Percentiles rank a stretch among this genome's conserved stretches.
phyloP scores from a whole-genome alignment of 2,113 vertebrate species.

The Nycticebus coucang region DNA sequence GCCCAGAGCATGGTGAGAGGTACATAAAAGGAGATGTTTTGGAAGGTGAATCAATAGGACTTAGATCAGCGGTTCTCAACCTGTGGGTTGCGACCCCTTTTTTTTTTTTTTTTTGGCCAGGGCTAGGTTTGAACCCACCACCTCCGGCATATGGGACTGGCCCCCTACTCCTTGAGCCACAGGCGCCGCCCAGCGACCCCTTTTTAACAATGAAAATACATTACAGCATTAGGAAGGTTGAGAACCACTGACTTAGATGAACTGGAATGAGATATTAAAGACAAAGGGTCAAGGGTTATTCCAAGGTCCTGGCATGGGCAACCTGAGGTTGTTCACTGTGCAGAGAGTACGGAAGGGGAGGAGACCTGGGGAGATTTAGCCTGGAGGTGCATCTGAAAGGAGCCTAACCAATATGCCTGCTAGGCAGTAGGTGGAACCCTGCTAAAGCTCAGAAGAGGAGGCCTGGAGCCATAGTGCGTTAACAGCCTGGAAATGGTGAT shows the following conservation, averaged over 20 bases:
- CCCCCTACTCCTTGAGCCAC: too few species aligned
- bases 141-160: too few species aligned
- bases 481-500: background rate
- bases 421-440: background rate
- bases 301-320: background rate
- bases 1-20: background rate
- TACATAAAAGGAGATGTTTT: background rate
- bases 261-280: background rate
- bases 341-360: background rate
- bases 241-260: background rate
- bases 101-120: too few species aligned
- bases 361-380: background rate
- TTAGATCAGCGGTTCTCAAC: background rate
- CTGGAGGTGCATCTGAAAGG: background rate
- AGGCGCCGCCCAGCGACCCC: too few species aligned
- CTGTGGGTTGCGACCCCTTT: too few species aligned
- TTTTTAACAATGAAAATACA: too few species aligned
- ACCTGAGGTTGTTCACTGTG: background rate
- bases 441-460: background rate
- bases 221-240: too few species aligned
- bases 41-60: background rate
- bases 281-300: background rate
- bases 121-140: too few species aligned
- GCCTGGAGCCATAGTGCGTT: background rate
- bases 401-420: background rate